These are phyloP conservation scores for Pseudococcus viburni DNA, from an alignment of 2,888 invertebrate species.

Conservation along the genomic window DNA sequence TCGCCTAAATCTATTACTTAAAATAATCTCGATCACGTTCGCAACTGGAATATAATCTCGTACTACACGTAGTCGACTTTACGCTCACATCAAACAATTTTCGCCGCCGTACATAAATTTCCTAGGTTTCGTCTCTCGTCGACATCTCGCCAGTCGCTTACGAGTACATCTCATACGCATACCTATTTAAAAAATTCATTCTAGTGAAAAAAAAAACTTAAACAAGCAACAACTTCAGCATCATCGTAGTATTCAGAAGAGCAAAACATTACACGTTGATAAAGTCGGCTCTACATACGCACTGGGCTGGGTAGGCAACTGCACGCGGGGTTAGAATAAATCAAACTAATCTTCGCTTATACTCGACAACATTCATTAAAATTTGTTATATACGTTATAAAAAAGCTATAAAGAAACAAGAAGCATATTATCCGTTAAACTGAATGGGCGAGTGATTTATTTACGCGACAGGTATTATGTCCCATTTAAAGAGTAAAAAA, in stretches of 20 bases:
- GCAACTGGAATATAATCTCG: background rate
- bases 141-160: background rate
- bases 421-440: conserved; percentile 53
- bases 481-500: conserved; percentile 10
- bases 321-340: conserved; percentile 28
- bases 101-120: conserved; percentile 12
- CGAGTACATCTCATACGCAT: background rate
- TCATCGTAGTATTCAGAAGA: background rate
- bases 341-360: conserved; percentile 57
- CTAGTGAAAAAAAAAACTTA: background rate
- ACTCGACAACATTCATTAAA: conserved; percentile 56
- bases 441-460: conserved; percentile 58
- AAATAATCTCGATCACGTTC: conserved; percentile 6
- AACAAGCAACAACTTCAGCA: background rate
- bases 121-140: background rate
- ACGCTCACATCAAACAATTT: conserved; percentile 8
- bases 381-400: conserved; percentile 57
- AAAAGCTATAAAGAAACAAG: conserved; percentile 58
- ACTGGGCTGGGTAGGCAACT: background rate
- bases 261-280: conserved; percentile 5
- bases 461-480: conserved; percentile 57
- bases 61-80: background rate
- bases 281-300: background rate
- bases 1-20: background rate
- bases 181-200: background rate